These are phyloP conservation scores for Raja brachyura DNA, from an alignment of 2,113 vertebrate species.

Conservation along the genomic window DNA sequence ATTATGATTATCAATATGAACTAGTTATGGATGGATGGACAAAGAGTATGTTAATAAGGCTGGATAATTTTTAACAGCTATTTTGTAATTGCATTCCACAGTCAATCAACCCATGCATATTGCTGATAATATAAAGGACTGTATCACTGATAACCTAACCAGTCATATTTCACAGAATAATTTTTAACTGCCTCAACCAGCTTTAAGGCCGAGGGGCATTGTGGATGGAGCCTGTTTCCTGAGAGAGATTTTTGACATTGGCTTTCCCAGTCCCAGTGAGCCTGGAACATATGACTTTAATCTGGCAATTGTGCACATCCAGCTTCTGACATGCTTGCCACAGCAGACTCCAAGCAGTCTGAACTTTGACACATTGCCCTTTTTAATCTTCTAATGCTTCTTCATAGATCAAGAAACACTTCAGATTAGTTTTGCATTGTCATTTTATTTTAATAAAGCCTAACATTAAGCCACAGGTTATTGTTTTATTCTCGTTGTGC, in stretches of 20 bases:
- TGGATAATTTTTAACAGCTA: background rate
- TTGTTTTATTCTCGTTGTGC: slow-evolving; percentile 32
- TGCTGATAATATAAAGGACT: background rate
- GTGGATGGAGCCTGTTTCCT: background rate
- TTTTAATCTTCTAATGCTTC: slow-evolving; percentile 38
- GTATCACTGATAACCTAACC: background rate
- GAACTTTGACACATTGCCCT: slow-evolving; percentile 21
- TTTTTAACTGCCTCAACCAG: background rate
- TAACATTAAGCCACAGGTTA: slow-evolving; percentile 37
- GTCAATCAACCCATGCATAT: background rate
- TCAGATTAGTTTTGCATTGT: slow-evolving; percentile 34
- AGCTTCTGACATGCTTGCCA: slow-evolving; percentile 35
- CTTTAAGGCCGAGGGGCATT: background rate
- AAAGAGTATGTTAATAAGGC: background rate
- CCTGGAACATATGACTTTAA: slow-evolving; percentile 25
- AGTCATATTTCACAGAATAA: background rate
- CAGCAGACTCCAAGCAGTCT: slow-evolving; percentile 19
- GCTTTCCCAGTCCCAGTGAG: background rate
- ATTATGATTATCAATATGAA: background rate
- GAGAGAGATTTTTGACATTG: background rate
- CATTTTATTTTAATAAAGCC: slow-evolving; percentile 39
- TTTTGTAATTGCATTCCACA: background rate
- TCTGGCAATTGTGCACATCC: slow-evolving; percentile 25
- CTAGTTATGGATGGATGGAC: background rate
- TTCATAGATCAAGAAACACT: slow-evolving; percentile 32